These are phyloP conservation scores for Sebastes diploproa DNA, from an alignment of 2,797 vertebrate species.

Conservation along the genomic window DNA sequence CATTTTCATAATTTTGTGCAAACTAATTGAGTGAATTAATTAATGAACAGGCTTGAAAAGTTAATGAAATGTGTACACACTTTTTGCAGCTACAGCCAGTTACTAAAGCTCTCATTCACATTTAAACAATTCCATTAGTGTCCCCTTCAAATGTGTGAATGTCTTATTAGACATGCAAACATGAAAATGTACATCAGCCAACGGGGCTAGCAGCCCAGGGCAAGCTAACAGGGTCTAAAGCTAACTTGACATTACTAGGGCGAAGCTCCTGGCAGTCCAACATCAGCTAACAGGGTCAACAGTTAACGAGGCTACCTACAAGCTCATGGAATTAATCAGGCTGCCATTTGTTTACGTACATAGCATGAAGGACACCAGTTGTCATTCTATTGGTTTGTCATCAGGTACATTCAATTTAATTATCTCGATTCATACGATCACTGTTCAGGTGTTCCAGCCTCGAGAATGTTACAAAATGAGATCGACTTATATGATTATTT, in stretches of 20 bases:
- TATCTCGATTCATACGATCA: background rate
- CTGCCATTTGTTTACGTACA: background rate
- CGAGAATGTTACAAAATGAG: background rate
- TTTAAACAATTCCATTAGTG: background rate
- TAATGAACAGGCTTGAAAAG: slow-evolving; percentile 5
- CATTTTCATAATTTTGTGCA: slow-evolving; percentile 32
- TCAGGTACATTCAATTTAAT: background rate
- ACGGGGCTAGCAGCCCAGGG: background rate
- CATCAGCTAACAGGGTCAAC: background rate
- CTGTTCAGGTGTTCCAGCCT: background rate
- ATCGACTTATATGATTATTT: background rate
- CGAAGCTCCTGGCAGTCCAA: background rate
- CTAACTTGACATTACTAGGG: background rate
- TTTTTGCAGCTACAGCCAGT: slow-evolving; percentile 1
- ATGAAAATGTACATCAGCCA: background rate
- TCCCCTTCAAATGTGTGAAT: too few relatives aligned
- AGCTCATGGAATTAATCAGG: background rate
- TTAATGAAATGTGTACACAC: slow-evolving; percentile 22
- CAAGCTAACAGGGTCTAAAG: background rate
- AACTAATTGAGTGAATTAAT: slow-evolving; percentile 33
- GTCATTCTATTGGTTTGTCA: background rate
- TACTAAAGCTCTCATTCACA: background rate
- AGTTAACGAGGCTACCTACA: background rate
- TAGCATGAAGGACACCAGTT: background rate
- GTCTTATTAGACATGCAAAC: background rate